Evolutionary conservation across 2,888 invertebrate genomes (phyloP), one percentile per base, ranked within the genome.

Genomic region (Neocrepidodera transversa): DNA sequence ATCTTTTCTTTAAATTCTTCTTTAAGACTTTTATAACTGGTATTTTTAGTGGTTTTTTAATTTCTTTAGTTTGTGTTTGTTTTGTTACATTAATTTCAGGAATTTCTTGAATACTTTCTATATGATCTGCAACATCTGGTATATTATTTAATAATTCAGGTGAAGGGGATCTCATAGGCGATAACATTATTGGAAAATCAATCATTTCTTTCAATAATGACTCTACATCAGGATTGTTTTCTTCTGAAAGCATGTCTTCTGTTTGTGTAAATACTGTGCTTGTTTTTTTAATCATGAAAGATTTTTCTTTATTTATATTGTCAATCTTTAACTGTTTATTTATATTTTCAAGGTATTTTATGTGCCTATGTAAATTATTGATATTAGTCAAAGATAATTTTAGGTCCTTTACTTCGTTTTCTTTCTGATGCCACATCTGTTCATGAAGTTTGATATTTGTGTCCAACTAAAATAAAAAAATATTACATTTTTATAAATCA

Each of bases 181-280:
- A 66, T 40, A 68, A 28, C 18, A 57, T 16, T 30, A 2, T 11
- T 20, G 67, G 58, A 11, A 62, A 7, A 32, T 43, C 20, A 38
- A 56, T 62, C 68, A 71, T 68, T 40, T 69, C 66, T 23, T 55
- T 47, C 13, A 69, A 64, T 55, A 70, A 68, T 36, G 35, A 14
- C 13, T 35, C 35, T 13, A 13, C 14, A 14, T 11, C 14, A 3
- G 11, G 13, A 13, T 13, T 11, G 32, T 14, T 32, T 16, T 30
- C 35, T 49, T 50, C 32, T 32, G 32, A 32, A 4, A 32, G 7
- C 7, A 38, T 16, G 2, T 38, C 7, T 8, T 17, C 38, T 2
- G 14, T 51, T 28, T 40, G 28, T n/a, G 14, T 11, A 3, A 16
- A 51, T 11, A 26, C 38, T 2, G 17, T 38, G 11, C 10, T 17